A percentile compares a stretch with the other conserved stretches of the same genome.
phyloP scores from a whole-genome alignment of 2,888 invertebrate genomes.

The Ethmia dodecea region DNA sequence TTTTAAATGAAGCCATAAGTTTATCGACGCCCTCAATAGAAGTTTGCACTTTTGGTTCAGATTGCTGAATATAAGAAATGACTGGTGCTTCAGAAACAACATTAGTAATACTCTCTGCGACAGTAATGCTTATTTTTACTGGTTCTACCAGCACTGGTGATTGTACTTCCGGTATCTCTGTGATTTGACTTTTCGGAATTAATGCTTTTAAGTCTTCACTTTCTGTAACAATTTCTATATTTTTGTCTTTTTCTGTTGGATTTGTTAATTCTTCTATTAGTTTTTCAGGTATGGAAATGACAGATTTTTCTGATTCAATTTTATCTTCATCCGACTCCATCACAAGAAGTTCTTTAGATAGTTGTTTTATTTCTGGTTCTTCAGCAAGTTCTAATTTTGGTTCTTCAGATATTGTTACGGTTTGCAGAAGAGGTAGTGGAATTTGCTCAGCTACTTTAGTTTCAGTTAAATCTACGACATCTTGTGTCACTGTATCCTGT shows the following conservation, averaged over 20 bases:
- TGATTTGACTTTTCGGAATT: conserved; percentile 28
- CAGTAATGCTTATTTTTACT: conserved; percentile 33
- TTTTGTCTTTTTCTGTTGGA: too few relatives aligned
- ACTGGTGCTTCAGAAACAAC: conserved; percentile 28
- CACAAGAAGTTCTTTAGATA: too few relatives aligned
- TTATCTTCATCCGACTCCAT: too few relatives aligned
- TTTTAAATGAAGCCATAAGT: conserved; percentile 25
- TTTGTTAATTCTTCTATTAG: too few relatives aligned
- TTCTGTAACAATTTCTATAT: too few relatives aligned
- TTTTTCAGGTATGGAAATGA: too few relatives aligned
- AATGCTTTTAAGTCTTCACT: too few relatives aligned
- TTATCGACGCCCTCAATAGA: conserved; percentile 39
- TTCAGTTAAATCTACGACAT: neutral
- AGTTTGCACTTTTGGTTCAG: conserved; percentile 34
- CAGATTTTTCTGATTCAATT: too few relatives aligned
- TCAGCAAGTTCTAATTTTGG: too few relatives aligned
- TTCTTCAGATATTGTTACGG: too few relatives aligned
- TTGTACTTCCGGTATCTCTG: conserved; percentile 30
- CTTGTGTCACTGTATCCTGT: too few relatives aligned
- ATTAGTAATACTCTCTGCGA: conserved; percentile 38
- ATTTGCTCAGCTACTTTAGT: neutral
- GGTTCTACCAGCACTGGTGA: conserved; percentile 37
- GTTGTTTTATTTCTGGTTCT: too few relatives aligned
- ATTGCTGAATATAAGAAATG: conserved; percentile 43
- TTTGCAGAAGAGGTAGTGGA: neutral